Percentiles rank a stretch among this genome's conserved stretches.
phyloP scores from a whole-genome alignment of 2,113 vertebrate species.

The Naja naja region DNA sequence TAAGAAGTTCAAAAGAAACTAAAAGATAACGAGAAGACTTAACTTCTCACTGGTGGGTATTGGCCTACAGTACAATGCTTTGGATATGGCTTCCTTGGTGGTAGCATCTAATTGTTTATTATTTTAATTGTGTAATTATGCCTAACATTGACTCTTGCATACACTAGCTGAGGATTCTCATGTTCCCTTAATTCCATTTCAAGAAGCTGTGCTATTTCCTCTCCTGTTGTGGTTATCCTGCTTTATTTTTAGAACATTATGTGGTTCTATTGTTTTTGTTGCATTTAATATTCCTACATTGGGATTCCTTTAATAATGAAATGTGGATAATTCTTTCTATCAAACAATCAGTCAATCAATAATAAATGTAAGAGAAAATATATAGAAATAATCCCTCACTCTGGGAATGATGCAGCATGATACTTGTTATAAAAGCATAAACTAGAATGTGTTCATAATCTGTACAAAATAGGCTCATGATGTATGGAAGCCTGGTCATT shows the following conservation, averaged over 20 bases:
- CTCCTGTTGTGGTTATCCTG: not conserved
- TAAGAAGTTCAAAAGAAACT: not conserved
- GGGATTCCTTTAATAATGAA: not conserved
- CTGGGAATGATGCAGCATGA: not conserved
- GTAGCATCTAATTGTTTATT: not conserved
- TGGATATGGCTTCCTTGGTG: not conserved
- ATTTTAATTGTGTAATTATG: not conserved
- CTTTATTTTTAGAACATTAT: not conserved
- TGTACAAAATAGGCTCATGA: conserved; percentile 23
- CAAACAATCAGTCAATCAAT: not conserved
- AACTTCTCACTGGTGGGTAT: not conserved
- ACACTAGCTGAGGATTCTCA: not conserved
- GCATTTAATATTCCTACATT: not conserved
- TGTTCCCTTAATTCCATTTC: not conserved
- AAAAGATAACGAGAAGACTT: not conserved
- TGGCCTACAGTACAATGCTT: not conserved
- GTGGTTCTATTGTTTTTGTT: not conserved
- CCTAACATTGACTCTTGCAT: not conserved
- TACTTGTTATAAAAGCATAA: not conserved
- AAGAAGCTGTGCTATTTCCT: not conserved
- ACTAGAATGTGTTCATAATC: not conserved
- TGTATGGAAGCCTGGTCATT: not conserved
- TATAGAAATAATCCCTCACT: not conserved
- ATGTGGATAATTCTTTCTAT: not conserved
- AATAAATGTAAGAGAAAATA: not conserved